Conservation (phyloP, 2,113 vertebrate species). For the Cacatua alba region DNA sequence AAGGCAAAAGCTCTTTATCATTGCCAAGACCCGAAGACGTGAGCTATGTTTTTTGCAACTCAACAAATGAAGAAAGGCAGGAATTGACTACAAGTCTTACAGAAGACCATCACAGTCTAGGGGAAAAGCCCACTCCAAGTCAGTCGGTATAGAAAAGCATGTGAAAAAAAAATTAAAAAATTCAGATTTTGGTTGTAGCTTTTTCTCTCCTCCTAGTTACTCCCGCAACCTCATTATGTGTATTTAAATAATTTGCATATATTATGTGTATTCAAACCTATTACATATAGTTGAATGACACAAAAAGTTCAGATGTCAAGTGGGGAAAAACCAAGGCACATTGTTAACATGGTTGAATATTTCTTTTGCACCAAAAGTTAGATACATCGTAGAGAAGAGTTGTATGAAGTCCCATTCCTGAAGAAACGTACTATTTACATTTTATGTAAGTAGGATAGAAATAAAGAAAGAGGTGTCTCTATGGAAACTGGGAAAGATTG, state of each 20-base stretch:
- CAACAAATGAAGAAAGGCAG: background rate
- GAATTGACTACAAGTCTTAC: background rate
- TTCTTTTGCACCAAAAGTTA: background rate
- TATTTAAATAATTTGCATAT: background rate
- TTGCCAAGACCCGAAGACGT: background rate
- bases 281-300: background rate
- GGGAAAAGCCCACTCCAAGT: background rate
- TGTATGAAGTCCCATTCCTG: background rate
- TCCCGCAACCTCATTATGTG: fast-evolving
- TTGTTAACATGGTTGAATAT: background rate
- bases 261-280: fast-evolving
- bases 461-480: background rate
- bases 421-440: background rate
- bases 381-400: background rate
- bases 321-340: background rate
- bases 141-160: background rate
- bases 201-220: background rate
- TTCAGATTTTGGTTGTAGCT: background rate
- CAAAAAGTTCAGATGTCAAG: background rate
- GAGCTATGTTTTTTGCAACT: background rate
- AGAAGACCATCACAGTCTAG: background rate
- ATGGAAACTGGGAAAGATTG: background rate
- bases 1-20: background rate
- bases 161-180: background rate
- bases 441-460: background rate